Conservation (phyloP, 1,140 invertebrate species). For the honey bee (Apis mellifera) region DNA sequence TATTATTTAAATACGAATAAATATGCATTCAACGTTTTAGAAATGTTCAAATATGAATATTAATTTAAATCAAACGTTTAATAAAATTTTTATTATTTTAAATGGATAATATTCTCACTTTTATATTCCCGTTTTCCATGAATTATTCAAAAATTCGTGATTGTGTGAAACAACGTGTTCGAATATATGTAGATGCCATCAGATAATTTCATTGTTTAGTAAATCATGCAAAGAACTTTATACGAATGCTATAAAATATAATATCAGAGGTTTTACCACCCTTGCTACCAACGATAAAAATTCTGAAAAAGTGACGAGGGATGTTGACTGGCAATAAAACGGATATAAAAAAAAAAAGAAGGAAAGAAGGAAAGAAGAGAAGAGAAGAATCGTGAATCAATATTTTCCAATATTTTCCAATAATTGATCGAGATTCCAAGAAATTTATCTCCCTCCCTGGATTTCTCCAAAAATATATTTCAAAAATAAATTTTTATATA, state of each 20-base stretch:
- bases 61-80: neutral
- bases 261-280: neutral
- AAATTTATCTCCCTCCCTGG: no score
- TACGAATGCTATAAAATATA: neutral
- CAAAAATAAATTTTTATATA: no score
- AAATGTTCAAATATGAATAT: neutral
- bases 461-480: no score
- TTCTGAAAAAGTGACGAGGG: neutral
- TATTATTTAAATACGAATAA: no score
- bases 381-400: no score
- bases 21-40: neutral
- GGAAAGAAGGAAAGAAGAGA: no score
- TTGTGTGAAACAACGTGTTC: neutral
- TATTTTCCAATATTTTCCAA: no score
- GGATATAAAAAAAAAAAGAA: neutral
- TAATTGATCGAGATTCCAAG: no score
- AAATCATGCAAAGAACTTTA: neutral
- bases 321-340: neutral
- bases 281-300: neutral
- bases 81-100: neutral
- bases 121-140: neutral
- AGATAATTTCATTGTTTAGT: neutral
- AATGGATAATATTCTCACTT: neutral
- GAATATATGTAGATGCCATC: neutral
- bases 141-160: neutral